These are phyloP conservation scores for Dryadula phaetusa DNA, from an alignment of 2,888 invertebrate genomes.

Conservation along the genomic window DNA sequence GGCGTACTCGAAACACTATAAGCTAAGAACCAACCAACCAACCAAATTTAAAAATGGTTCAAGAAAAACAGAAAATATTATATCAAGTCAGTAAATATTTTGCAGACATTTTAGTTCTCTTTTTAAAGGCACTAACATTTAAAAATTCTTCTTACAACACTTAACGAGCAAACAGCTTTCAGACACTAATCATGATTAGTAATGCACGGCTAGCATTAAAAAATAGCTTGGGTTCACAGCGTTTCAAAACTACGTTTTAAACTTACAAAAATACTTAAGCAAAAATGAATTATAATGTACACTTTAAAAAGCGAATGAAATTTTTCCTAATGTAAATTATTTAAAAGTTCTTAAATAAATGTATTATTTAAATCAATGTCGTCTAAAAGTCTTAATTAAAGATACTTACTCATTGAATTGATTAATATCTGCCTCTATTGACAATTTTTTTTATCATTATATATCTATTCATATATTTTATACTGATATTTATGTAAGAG, in stretches of 20 bases:
- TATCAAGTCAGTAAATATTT: background rate
- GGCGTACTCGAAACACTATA: too few relatives aligned
- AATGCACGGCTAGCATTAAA: conserved; percentile 22
- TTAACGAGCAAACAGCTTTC: conserved; percentile 25
- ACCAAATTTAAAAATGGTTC: background rate
- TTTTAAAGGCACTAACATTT: conserved; percentile 16
- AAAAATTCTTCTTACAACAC: conserved; percentile 24
- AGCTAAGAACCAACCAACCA: too few relatives aligned
- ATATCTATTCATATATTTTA: too few relatives aligned
- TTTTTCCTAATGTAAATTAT: too few relatives aligned
- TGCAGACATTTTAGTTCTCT: background rate
- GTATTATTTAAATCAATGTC: too few relatives aligned
- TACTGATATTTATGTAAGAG: too few relatives aligned
- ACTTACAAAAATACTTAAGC: background rate
- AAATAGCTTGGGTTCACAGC: conserved; percentile 11
- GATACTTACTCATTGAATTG: too few relatives aligned
- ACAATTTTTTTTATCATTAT: too few relatives aligned
- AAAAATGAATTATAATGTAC: background rate
- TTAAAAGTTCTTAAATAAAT: too few relatives aligned
- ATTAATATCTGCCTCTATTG: too few relatives aligned
- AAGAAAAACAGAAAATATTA: background rate
- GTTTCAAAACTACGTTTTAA: conserved; percentile 13
- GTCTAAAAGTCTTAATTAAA: too few relatives aligned
- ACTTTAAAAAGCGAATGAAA: too few relatives aligned
- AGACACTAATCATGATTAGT: conserved; percentile 28